Evolutionary conservation across 2,888 invertebrate species (phyloP), one percentile per base, ranked within the genome.

Genomic region (Periphyllus acericola): DNA sequence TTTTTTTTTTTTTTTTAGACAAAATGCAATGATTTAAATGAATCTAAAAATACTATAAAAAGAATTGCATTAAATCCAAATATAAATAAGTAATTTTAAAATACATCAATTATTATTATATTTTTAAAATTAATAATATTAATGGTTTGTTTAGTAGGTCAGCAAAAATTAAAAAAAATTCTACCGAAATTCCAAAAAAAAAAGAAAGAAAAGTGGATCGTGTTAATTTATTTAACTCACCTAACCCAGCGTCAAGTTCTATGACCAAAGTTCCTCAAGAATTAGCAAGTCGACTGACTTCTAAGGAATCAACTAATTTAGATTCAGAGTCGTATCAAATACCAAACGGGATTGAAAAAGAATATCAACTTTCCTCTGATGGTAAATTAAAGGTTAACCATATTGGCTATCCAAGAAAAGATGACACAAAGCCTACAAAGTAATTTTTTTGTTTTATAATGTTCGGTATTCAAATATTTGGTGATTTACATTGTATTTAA

Each of bases 31-130:
- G 80, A 80, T 40, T 29, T 40, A 1, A 75, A 75, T 4, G 60
- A 76, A 84, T 25, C 25, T 68, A 32, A 76, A 68, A 76, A 17
- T n/a, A 46, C 17, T 78, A 2, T 2, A 21, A 84, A 84, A 78
- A 76, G 84, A 84, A 32, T 11, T 46, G 8, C 76, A 46, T 19
- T 68, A 34, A 34, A 25, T 78, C 46, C 17, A 68, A 66, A 68
- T 76, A 21, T 32, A n/a, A 66, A 76, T n/a, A 46, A 40, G 84
- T 84, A 84, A 78, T 68, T 76, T 40, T 40, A 40, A 21, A 55
- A 25, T 55, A 66, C 34, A 40, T 9, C 4, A 80, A 60, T 60
- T 6, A 25, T 60, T 11, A 66, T 36, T 83, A 11, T 2, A 60
- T 74, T 11, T 9, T n/a, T 8, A 36, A 17, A 76, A n/a, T 66